Percentiles rank a stretch among this genome's conserved stretches.
Evolutionary conservation across 2,797 vertebrate species (phyloP).

Genomic region (Propithecus deckenii): DNA sequence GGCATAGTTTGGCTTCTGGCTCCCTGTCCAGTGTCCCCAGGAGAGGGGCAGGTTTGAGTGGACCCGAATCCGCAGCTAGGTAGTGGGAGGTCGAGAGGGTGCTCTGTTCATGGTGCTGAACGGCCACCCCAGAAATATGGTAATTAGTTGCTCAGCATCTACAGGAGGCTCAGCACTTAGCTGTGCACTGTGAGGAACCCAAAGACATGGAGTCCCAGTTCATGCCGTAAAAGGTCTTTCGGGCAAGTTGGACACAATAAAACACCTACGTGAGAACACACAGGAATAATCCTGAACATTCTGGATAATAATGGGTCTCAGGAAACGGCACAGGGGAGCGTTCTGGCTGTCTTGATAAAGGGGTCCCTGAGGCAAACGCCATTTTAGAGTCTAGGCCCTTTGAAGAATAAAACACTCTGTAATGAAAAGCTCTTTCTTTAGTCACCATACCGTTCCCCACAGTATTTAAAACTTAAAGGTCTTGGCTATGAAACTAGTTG

Average conservation of each 20-base stretch:
- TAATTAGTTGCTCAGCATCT: not conserved
- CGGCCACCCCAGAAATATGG: not conserved
- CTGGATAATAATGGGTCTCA: not conserved
- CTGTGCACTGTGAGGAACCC: not conserved
- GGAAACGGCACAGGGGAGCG: not conserved
- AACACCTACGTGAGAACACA: not conserved
- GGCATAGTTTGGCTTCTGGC: not conserved
- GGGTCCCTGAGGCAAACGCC: not conserved
- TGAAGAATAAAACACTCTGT: not conserved
- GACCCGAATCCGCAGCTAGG: not conserved
- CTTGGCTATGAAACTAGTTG: slow-evolving; percentile 54
- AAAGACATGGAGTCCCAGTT: not conserved
- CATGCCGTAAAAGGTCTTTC: not conserved
- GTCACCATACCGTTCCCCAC: not conserved
- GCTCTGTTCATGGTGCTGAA: slow-evolving; percentile 74
- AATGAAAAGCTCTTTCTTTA: slow-evolving; percentile 37
- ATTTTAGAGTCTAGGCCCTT: not conserved
- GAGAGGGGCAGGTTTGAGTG: not conserved
- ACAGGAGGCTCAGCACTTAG: not conserved
- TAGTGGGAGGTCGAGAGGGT: not conserved
- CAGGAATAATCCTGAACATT: not conserved
- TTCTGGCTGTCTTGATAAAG: not conserved
- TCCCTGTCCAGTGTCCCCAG: not conserved
- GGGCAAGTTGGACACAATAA: not conserved
- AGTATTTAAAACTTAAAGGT: slow-evolving; percentile 64